Evolutionary conservation across 2,888 invertebrate genomes (phyloP).

Genomic region (Endomychus coccineus): DNA sequence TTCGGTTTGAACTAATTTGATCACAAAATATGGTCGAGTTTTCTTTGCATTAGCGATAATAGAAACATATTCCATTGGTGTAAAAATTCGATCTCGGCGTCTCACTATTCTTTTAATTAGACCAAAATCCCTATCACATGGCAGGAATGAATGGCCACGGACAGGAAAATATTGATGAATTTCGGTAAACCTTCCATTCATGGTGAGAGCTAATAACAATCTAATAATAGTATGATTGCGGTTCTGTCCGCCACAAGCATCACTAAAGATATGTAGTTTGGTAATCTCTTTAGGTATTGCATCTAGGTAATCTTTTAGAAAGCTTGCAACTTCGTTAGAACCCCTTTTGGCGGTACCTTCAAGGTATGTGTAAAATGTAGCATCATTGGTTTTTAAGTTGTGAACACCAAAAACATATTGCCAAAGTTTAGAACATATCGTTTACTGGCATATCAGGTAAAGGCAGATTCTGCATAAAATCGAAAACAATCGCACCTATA

Average conservation of each 20-base stretch:
- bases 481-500: constrained; percentile 23
- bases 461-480: constrained; percentile 29
- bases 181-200: constrained; percentile 16
- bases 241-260: constrained; percentile 22
- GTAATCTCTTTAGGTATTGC: constrained; percentile 14
- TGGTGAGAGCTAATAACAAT: constrained; percentile 16
- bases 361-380: constrained; percentile 16
- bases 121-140: constrained; percentile 23
- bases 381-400: not conserved
- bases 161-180: constrained; percentile 20
- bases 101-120: constrained; percentile 16
- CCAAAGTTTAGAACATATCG: constrained; percentile 28
- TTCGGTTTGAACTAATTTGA: constrained; percentile 11
- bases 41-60: constrained; percentile 15
- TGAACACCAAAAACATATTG: constrained; percentile 1
- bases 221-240: constrained; percentile 19
- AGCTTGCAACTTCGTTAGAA: constrained; percentile 21
- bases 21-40: constrained; percentile 15
- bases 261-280: constrained; percentile 22
- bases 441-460: constrained; percentile 27
- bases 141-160: constrained; percentile 20
- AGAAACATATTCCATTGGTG: constrained; percentile 20
- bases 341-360: constrained; percentile 20
- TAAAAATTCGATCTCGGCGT: constrained; percentile 20
- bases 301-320: constrained; percentile 19